Base-by-base conservation (phyloP, 2,113 vertebrate genomes). In the Callopanchax toddi region DNA sequence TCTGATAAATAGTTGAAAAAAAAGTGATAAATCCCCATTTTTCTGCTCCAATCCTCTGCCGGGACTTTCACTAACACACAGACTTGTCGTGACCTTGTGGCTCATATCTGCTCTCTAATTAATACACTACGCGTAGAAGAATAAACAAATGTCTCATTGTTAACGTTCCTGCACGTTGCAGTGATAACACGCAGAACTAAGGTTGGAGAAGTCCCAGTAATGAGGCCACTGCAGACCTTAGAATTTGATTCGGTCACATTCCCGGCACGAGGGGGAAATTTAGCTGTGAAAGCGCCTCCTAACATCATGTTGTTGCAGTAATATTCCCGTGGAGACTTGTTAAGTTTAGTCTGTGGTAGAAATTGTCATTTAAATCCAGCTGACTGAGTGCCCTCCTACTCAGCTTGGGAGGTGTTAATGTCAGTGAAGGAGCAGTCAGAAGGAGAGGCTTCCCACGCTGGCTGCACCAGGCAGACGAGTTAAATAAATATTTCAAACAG, bases 201-300 rank as follows among this genome's bases (percentile, higher is more conserved):
- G 9, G 3, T 55, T 67, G 34, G 32, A 57, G 59, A 78, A 57
- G 69, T 20, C 21, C 21, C 44, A 1, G 48, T 84, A 84, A 89
- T 75, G 72, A 88, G 82, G 77, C 76, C 83, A 70, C 74, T 22
- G 51, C 17, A 60, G 84, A 84, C 65, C 54, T 18, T n/a, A 20
- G 48, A 61, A 18, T n/a, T n/a, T 20, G 18, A 18, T 54, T 63
- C 16, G 29, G 49, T 67, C 42, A 25, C 50, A 23, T 63, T 40
- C 42, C 42, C 15, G 5, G 11, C 54, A 62, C 55, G 37, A 50
- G 5, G 42, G 60, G 52, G 59, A 37, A 23, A 17, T 42, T 22
- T 60, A 36, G 37, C 69, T 59, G 61, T 63, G 23, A 64, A 21
- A 55, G 29, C 29, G 36, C 48, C 37, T 26, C 66, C 79, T 52